Percentiles rank a stretch among this genome's conserved stretches.
Conservation (phyloP, 1,140 invertebrate genomes). For the Ganaspis sp. region DNA sequence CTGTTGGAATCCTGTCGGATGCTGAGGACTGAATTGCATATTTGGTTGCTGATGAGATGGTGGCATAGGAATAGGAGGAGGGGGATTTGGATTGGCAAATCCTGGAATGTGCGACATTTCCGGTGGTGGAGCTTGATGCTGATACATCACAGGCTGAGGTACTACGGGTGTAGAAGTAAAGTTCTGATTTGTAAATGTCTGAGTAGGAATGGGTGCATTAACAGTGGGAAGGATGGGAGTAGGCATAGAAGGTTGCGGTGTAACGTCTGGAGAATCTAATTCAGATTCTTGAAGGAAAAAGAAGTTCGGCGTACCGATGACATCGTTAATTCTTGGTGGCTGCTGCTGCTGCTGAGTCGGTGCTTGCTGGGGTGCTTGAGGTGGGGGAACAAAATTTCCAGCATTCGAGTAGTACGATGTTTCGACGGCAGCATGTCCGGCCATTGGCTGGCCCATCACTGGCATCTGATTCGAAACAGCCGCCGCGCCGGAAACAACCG, state of each 20-base stretch:
- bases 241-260: conserved; percentile 64
- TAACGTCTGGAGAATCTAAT: conserved; percentile 81
- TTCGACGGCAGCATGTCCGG: conserved; percentile 64
- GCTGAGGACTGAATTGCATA: conserved; percentile 70
- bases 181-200: conserved; percentile 88
- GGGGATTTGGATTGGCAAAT: conserved; percentile 72
- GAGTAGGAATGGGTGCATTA: conserved; percentile 82
- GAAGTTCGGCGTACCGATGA: conserved; percentile 84
- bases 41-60: conserved; percentile 69
- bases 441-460: conserved; percentile 69
- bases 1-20: conserved; percentile 54
- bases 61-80: conserved; percentile 74
- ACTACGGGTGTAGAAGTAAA: conserved; percentile 76
- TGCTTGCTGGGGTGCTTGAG: conserved; percentile 57
- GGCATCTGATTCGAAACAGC: conserved; percentile 68
- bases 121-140: conserved; percentile 65
- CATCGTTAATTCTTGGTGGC: conserved; percentile 82
- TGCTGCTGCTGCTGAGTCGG: conserved; percentile 70
- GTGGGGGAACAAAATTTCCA: conserved; percentile 63
- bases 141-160: conserved; percentile 70
- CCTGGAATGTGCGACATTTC: conserved; percentile 73
- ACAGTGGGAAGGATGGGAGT: conserved; percentile 77
- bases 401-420: conserved; percentile 68
- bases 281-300: conserved; percentile 88
- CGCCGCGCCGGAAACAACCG: conserved; percentile 68